Base-by-base conservation (phyloP, 1,140 invertebrate species). In the Panulirus ornatus region DNA sequence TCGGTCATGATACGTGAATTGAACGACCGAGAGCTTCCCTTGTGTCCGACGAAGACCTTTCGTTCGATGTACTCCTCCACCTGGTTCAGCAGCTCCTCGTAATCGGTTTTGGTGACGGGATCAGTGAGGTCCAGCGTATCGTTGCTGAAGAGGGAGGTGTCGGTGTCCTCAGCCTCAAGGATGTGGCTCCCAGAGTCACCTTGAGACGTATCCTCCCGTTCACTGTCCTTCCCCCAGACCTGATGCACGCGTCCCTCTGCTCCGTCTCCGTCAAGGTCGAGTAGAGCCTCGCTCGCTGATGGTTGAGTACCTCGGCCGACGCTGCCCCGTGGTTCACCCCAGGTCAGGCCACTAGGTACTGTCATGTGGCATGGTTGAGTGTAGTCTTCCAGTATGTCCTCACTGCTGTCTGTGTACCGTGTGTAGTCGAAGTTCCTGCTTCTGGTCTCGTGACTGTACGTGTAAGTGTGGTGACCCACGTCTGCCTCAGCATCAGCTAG, bases 111-210 rank as follows among this genome's bases (percentile, higher is more conserved):
- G 19, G 71, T 54, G 8, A 76, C 36, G 2, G 84, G 71, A 8
- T 76, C 84, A 0, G 84, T 75, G 2, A 76, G 38, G 34, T 86
- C 84, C 34, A 76, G 84, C 19, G 84, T 76, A 14, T 11, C 71
- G n/a, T 40, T 27, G 36, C 84, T 86, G 36, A 42, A 27, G 11
- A 86, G 8, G 34, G 73, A 76, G 2, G 42, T 34, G 22, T 76
- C 71, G 2, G 63, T 76, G 6, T 44, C 83, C 14, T 84, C 83
- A 36, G 38, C 40, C 27, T 71, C 66, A 44, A n/a, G 40, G 36
- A 2, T 27, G 2, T 47, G 71, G 16, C 8, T 5, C 36, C 16
- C 6, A 2, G 71, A 75, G 1, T n/a, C 71, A 5, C 30, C 5
- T 8, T 66, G 30, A n/a, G 71, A 40, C 22, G 6, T 16, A 1